These are phyloP conservation scores for Pteronura brasiliensis DNA, from an alignment of 2,113 vertebrate genomes.

Conservation along the genomic window DNA sequence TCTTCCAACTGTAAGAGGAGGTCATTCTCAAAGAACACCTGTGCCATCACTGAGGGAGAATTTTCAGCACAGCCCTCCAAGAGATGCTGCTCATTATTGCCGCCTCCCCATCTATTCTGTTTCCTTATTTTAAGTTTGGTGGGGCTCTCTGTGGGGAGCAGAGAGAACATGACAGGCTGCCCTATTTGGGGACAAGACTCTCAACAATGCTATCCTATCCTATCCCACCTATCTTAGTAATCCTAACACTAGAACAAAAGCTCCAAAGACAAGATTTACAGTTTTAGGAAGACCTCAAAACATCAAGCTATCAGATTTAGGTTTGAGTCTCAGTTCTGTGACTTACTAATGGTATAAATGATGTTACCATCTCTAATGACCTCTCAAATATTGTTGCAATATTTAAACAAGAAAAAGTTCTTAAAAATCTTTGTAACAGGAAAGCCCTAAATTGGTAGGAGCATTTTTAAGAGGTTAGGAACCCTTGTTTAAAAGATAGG, in stretches of 20 bases:
- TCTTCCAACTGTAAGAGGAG: not conserved
- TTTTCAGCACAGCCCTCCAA: not conserved
- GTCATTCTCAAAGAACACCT: not conserved
- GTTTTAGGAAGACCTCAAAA: not conserved
- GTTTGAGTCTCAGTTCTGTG: not conserved
- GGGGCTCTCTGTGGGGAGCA: not conserved
- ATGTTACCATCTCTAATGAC: not conserved
- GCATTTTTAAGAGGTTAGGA: conserved; percentile 6
- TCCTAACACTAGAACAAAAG: not conserved
- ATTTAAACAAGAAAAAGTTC: not conserved
- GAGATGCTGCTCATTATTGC: not conserved
- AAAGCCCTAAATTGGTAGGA: not conserved
- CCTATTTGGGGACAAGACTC: not conserved
- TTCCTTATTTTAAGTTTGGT: not conserved
- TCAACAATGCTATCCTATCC: not conserved
- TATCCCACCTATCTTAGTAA: not conserved
- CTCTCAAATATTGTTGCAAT: not conserved
- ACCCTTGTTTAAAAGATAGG: not conserved
- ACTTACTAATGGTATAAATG: not conserved
- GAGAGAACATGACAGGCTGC: not conserved
- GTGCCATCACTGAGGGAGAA: not conserved
- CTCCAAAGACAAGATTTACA: not conserved
- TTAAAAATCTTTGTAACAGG: not conserved
- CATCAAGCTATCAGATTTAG: not conserved
- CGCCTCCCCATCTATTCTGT: not conserved